These are phyloP conservation scores for Anticlea derivata DNA, from an alignment of 2,888 invertebrate species.

Conservation along the genomic window DNA sequence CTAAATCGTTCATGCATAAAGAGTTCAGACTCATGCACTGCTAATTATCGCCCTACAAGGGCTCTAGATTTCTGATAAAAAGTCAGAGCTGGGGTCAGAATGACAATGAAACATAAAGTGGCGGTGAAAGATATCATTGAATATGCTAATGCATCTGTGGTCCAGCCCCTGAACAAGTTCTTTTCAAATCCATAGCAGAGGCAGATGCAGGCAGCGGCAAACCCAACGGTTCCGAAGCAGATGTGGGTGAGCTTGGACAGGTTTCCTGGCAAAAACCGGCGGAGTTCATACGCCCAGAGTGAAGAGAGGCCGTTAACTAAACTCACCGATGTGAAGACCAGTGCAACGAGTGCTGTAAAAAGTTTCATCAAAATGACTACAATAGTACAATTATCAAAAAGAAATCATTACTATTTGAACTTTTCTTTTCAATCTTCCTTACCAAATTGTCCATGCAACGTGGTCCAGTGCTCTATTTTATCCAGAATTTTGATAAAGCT, in stretches of 20 bases:
- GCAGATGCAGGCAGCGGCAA: conserved; percentile 40
- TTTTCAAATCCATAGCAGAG: conserved; percentile 64
- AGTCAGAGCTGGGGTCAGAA: conserved; percentile 52
- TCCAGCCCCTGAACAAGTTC: conserved; percentile 45
- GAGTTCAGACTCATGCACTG: background rate
- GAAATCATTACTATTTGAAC: no score
- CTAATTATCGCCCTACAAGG: conserved; percentile 16
- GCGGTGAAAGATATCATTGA: conserved; percentile 51
- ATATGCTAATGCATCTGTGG: conserved; percentile 40
- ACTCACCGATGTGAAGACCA: conserved; percentile 58
- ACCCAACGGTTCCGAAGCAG: conserved; percentile 56
- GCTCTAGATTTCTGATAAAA: conserved; percentile 43
- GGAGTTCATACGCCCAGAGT: conserved; percentile 56
- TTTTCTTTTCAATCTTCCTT: no score
- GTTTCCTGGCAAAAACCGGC: conserved; percentile 49
- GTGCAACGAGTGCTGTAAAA: conserved; percentile 57
- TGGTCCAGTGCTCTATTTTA: conserved; percentile 47
- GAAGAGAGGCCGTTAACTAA: conserved; percentile 60
- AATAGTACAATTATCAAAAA: no score
- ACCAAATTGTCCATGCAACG: conserved; percentile 55
- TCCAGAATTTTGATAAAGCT: conserved; percentile 48
- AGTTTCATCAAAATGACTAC: conserved; percentile 13
- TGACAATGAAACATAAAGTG: conserved; percentile 45
- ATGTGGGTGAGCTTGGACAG: conserved; percentile 60
- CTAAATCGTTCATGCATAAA: no score